Percentiles rank a stretch among this genome's conserved stretches.
Conservation (phyloP, 1,140 invertebrate genomes). For the Rhizoglyphus robini region DNA sequence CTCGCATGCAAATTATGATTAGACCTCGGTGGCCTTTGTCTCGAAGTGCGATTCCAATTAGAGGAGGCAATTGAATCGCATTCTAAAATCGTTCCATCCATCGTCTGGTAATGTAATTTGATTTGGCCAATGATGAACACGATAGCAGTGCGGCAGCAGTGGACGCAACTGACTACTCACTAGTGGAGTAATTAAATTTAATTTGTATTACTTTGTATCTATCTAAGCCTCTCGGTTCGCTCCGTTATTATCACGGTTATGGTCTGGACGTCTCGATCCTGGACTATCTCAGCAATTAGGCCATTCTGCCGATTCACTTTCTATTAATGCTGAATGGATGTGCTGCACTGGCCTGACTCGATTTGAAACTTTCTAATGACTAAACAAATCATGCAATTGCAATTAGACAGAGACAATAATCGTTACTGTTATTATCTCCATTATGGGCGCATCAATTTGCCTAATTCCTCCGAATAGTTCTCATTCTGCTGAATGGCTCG, state of each 20-base stretch:
- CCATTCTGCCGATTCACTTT: slow-evolving; percentile 9
- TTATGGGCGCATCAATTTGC: slow-evolving; percentile 1
- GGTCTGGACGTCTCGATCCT: neutral
- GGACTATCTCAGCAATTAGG: slow-evolving; percentile 5
- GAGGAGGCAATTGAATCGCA: neutral
- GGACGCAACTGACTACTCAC: neutral
- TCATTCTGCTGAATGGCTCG: too few relatives aligned
- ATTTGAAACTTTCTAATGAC: slow-evolving; percentile 10
- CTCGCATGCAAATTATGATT: slow-evolving; percentile 14
- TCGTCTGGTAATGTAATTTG: slow-evolving; percentile 8
- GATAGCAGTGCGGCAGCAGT: neutral
- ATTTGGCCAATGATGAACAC: neutral
- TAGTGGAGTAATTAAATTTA: slow-evolving; percentile 4
- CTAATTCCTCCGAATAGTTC: neutral
- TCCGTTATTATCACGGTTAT: slow-evolving; percentile 13
- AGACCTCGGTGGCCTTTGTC: slow-evolving; percentile 3
- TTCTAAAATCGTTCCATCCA: neutral
- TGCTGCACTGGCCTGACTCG: neutral
- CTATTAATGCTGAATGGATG: neutral
- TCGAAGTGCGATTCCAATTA: slow-evolving; percentile 10
- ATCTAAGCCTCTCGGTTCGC: slow-evolving; percentile 6
- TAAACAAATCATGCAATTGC: slow-evolving; percentile 7
- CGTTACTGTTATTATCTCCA: slow-evolving; percentile 12
- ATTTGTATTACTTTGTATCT: slow-evolving; percentile 11
- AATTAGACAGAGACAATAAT: slow-evolving; percentile 9